Percentiles rank a stretch among this genome's conserved stretches.
Evolutionary conservation across 2,113 vertebrate species (phyloP).

Genomic region (Dolichallabes microphthalmus): DNA sequence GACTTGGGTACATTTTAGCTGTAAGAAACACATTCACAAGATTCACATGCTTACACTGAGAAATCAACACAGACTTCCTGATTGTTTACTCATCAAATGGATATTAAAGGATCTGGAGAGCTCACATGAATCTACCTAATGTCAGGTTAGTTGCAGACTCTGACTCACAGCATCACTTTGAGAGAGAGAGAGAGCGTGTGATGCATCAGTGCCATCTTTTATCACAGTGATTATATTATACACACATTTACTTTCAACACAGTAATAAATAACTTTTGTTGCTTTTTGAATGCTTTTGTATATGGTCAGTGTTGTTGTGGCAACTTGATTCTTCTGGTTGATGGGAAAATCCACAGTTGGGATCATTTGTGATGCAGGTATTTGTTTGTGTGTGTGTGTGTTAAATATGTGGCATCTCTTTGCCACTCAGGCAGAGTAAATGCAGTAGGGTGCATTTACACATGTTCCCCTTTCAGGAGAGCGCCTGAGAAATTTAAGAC

Average conservation of each 20-base stretch:
- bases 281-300: neutral
- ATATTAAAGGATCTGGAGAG: neutral
- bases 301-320: constrained; percentile 14
- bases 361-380: constrained; percentile 34
- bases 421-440: constrained; percentile 55
- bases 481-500: constrained; percentile 50
- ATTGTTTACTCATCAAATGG: neutral
- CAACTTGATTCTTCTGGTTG: constrained; percentile 10
- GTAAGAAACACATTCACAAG: neutral
- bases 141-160: neutral
- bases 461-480: constrained; percentile 55
- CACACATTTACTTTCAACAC: neutral
- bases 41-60: neutral
- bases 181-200: neutral
- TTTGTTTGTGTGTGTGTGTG: constrained; percentile 40
- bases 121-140: neutral
- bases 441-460: constrained; percentile 51
- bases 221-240: neutral
- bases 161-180: neutral
- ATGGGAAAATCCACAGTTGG: constrained; percentile 15
- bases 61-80: neutral
- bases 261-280: neutral
- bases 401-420: constrained; percentile 46
- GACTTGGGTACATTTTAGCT: neutral
- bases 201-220: neutral